A percentile compares a stretch with the other conserved stretches of the same genome.
Conservation (phyloP, 1,140 invertebrate genomes). For the Zaprionus davidi region DNA sequence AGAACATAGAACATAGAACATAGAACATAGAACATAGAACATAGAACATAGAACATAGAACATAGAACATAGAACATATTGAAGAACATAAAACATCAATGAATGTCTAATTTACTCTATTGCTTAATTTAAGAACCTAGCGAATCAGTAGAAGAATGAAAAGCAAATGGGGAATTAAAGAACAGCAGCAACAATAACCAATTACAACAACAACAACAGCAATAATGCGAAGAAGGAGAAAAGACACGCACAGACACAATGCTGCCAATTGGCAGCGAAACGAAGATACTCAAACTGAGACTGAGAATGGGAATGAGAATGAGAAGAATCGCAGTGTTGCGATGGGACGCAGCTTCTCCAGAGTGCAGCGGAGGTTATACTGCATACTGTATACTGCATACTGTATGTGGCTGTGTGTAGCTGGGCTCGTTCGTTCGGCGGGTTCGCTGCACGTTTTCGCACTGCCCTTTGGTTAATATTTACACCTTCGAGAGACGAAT, state of each 20-base stretch:
- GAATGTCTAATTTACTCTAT: conserved; percentile 23
- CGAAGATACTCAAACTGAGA: conserved; percentile 1
- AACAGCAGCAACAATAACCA: conserved; percentile 36
- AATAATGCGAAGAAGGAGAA: conserved; percentile 29
- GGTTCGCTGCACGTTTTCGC: conserved; percentile 63
- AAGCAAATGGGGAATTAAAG: conserved; percentile 22
- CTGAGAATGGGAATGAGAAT: conserved; percentile 8
- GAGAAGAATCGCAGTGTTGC: not conserved
- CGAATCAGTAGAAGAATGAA: not conserved
- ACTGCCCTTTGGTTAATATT: conserved; percentile 78
- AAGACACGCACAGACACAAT: conserved; percentile 15
- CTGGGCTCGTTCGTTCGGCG: conserved; percentile 19
- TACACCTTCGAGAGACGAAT: conserved; percentile 74
- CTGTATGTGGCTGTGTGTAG: not conserved
- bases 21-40: conserved; percentile 2
- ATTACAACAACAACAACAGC: conserved; percentile 36
- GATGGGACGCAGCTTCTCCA: not conserved
- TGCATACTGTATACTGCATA: no score
- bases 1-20: not conserved
- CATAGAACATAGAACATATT: not conserved
- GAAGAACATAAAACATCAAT: conserved; percentile 11
- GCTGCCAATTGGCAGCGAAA: conserved; percentile 21
- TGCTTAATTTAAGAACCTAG: conserved; percentile 2
- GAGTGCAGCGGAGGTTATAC: not conserved
- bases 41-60: conserved; percentile 2